Percentiles rank a stretch among this genome's conserved stretches.
These are phyloP conservation scores for Meghimatium bilineatum DNA, from an alignment of 2,888 invertebrate species.

Conservation along the genomic window DNA sequence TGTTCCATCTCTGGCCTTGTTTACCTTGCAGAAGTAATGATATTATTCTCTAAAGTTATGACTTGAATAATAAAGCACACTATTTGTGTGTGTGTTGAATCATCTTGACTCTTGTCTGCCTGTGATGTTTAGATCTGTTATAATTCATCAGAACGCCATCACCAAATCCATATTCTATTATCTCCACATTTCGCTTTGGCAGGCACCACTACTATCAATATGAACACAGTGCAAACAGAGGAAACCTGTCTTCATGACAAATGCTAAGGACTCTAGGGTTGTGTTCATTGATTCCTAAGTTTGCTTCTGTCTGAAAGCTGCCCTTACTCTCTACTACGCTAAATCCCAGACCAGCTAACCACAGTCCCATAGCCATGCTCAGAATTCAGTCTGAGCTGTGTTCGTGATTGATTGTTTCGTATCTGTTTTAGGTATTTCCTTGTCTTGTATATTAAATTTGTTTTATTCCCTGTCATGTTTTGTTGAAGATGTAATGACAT, in stretches of 20 bases:
- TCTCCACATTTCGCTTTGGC: slow-evolving; percentile 7
- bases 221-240: slow-evolving; percentile 40
- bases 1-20: background rate
- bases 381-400: slow-evolving; percentile 33
- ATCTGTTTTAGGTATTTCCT: slow-evolving; percentile 30
- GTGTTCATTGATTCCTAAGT: slow-evolving; percentile 42
- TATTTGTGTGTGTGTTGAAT: slow-evolving; percentile 15
- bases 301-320: slow-evolving; percentile 39
- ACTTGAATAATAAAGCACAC: background rate
- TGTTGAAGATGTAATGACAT: slow-evolving; percentile 18
- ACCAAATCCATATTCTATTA: slow-evolving; percentile 27
- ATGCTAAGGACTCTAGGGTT: slow-evolving; percentile 32
- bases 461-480: slow-evolving; percentile 36
- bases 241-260: slow-evolving; percentile 42
- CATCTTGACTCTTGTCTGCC: slow-evolving; percentile 22
- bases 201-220: slow-evolving; percentile 15
- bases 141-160: background rate
- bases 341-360: slow-evolving; percentile 41
- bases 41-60: slow-evolving; percentile 10
- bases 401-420: slow-evolving; percentile 40
- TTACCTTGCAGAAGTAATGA: background rate
- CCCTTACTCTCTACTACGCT: slow-evolving; percentile 26
- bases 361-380: slow-evolving; percentile 41
- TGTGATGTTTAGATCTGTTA: slow-evolving; percentile 21
- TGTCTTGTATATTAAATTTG: slow-evolving; percentile 44